A percentile compares a stretch with the other conserved stretches of the same genome.
Conservation (phyloP, 2,888 invertebrate species). For the Venustoraphidia nigricollis region DNA sequence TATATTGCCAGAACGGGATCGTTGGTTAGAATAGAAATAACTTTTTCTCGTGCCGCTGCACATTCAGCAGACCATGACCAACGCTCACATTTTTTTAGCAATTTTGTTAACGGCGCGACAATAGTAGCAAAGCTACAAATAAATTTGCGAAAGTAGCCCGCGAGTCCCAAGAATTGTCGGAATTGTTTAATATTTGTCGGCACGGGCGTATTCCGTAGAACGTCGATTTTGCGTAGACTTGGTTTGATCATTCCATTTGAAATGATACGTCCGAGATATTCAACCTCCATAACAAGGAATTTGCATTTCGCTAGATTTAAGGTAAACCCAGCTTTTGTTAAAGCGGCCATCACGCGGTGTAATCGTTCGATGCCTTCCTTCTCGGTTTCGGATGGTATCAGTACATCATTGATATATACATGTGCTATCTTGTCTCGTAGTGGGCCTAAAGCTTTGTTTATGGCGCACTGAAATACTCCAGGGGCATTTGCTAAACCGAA, state of each 20-base stretch:
- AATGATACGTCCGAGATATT: conserved; percentile 17
- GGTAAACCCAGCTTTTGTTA: conserved; percentile 9
- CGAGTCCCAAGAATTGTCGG: conserved; percentile 18
- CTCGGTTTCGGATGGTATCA: conserved; percentile 12
- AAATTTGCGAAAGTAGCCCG: conserved; percentile 18
- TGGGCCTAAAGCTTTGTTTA: conserved; percentile 8
- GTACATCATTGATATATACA: conserved; percentile 15
- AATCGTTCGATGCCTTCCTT: conserved; percentile 9
- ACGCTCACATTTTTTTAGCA: conserved; percentile 6
- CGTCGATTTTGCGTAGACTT: conserved; percentile 14
- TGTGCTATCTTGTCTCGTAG: conserved; percentile 8
- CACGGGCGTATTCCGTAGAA: conserved; percentile 12
- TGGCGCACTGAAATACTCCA: conserved; percentile 18
- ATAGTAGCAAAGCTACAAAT: conserved; percentile 14
- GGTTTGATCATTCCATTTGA: conserved; percentile 14
- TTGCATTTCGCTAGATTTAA: conserved; percentile 11
- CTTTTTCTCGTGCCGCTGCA: conserved; percentile 10
- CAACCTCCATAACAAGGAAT: conserved; percentile 13
- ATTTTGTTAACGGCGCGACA: not conserved
- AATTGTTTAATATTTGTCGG: conserved; percentile 15
- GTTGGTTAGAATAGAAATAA: conserved; percentile 12
- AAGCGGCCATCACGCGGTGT: conserved; percentile 5
- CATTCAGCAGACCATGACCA: conserved; percentile 11
- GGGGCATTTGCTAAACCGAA: conserved; percentile 21
- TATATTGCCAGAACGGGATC: conserved; percentile 16